Conservation (phyloP, 2,113 vertebrate genomes). For the Mustela lutreola region DNA sequence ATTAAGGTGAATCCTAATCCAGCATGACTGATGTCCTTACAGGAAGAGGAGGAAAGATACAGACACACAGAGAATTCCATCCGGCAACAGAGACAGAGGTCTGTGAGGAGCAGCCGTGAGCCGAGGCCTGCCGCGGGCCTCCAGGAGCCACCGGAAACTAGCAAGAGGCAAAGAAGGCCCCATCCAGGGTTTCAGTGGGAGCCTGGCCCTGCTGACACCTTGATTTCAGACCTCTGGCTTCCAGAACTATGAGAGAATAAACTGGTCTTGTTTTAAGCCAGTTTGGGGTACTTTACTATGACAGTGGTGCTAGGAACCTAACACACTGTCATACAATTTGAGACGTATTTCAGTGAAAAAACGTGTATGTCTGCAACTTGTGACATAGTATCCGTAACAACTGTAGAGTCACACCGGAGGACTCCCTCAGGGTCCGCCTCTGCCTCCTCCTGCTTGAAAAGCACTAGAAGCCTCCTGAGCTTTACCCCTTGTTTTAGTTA, state of each 20-base stretch:
- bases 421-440: neutral
- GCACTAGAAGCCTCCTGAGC: neutral
- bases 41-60: neutral
- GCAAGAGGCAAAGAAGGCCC: neutral
- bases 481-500: neutral
- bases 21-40: neutral
- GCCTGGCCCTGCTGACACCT: neutral
- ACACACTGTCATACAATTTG: neutral
- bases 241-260: neutral
- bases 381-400: neutral
- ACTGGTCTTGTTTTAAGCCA: neutral
- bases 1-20: neutral
- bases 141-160: neutral
- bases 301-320: neutral
- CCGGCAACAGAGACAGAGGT: neutral
- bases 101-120: neutral
- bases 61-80: neutral
- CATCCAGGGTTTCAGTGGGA: too few species aligned
- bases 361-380: neutral
- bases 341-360: neutral
- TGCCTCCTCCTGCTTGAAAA: neutral
- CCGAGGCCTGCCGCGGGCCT: neutral
- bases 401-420: accelerated
- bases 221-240: neutral
- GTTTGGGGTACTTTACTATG: neutral